Evolutionary conservation across 2,797 vertebrate genomes (phyloP), one percentile per base, ranked within the genome.

Genomic region (Chromobotia macracanthus): DNA sequence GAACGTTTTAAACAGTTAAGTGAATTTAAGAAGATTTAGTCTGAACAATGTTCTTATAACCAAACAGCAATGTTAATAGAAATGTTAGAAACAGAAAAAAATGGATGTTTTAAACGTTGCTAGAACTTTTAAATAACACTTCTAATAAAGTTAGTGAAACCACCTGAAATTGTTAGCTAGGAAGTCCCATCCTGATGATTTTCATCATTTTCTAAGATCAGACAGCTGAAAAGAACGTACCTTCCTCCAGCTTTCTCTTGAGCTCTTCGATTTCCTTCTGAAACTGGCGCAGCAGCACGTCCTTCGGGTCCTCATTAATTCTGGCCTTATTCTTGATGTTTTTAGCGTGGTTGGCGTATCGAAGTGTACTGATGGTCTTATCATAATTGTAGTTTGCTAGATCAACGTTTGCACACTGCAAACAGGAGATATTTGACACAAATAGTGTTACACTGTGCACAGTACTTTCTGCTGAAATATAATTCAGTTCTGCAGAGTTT

Each of bases 301-400:
- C 98, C 84, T 99, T 99, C 51, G 98, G 98, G 85, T 99, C 98
- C 82, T 99, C 98, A 1, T 99, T 99, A 85, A 99, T 99, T 89
- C 97, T 94, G 80, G 98, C 98, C 90, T 99, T 99, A 89, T 99
- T 99, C 91, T 99, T 99, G 84, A 99, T 99, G 88, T 99, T 99
- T 91, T 99, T 99, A 85, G 98, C 97, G 86, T 97, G 91, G 71
- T 99, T 99, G 58, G 98, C 97, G 7, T 99, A 99, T 72, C 98
- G 95, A 65, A 99, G 91, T 0, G 97, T 98, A 87, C 98, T 99
- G 87, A 99, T 99, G 74, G 98, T 99, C 89, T 99, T 97, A 67
- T 99, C 97, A 0, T 99, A 99, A 89, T 99, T 99, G 85, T 99
- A 99, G 90, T 99, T 97, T 71, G 98, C 97, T 1, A 97, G 98